A percentile compares a stretch with the other conserved stretches of the same genome.
Conservation (phyloP, 2,113 vertebrate species). For the Cephalophus harveyi region DNA sequence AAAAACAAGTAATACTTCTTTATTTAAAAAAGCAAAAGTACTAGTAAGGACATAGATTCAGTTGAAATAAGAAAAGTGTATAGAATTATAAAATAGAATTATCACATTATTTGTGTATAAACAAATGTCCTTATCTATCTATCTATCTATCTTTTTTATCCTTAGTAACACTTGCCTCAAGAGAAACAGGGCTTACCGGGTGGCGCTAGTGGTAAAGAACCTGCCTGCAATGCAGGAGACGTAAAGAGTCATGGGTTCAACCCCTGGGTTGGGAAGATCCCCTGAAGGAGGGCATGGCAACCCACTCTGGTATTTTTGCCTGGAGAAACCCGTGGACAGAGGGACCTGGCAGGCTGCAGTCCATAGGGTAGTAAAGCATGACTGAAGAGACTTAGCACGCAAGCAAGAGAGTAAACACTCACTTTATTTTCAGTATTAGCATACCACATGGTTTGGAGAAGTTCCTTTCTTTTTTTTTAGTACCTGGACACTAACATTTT, state of each 20-base stretch:
- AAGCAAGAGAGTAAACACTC: neutral
- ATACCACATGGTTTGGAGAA: neutral
- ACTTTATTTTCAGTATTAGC: neutral
- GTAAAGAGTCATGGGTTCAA: rapidly evolving
- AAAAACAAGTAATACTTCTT: neutral
- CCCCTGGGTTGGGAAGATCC: neutral
- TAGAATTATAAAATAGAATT: neutral
- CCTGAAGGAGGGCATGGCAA: neutral
- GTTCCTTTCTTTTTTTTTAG: neutral
- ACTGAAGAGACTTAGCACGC: neutral
- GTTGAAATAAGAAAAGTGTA: neutral
- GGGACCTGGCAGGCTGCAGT: neutral
- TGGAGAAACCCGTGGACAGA: neutral
- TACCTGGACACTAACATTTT: slow-evolving; percentile 12
- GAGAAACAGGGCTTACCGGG: neutral
- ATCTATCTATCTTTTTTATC: neutral
- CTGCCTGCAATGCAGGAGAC: neutral
- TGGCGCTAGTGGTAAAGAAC: neutral
- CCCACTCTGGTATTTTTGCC: neutral
- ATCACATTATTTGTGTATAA: neutral
- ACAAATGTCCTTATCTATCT: neutral
- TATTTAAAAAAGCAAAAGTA: slow-evolving; percentile 9
- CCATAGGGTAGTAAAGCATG: neutral
- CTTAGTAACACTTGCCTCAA: neutral
- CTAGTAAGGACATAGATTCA: neutral